Conservation (phyloP, 2,888 invertebrate species). For the Limnephilus auricula region DNA sequence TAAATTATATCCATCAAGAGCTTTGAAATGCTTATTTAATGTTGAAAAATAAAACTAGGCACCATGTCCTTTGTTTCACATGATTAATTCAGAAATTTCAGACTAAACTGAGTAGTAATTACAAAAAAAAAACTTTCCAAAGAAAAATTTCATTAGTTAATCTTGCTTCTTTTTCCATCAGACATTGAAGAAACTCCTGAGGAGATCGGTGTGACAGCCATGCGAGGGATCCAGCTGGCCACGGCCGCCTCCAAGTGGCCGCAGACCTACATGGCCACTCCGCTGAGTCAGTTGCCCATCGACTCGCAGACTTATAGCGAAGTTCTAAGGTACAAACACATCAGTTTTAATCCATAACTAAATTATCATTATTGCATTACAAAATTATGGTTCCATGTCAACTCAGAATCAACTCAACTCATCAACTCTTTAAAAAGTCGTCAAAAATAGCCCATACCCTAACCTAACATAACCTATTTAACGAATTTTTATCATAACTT, state of each 20-base stretch:
- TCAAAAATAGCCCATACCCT: no score
- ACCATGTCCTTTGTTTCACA: background rate
- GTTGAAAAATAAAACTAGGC: background rate
- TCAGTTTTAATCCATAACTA: background rate
- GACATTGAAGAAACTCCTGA: conserved; percentile 71
- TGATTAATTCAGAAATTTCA: background rate
- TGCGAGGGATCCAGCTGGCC: conserved; percentile 81
- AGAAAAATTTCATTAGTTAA: background rate
- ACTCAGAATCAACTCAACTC: no score
- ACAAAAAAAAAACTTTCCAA: background rate
- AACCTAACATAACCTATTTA: no score
- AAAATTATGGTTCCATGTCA: no score
- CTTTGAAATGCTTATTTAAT: background rate
- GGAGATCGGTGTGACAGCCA: conserved; percentile 75
- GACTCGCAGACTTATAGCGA: conserved; percentile 95
- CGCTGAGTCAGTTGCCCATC: conserved; percentile 86
- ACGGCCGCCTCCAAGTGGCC: conserved; percentile 85
- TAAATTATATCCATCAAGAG: background rate
- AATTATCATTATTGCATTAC: background rate
- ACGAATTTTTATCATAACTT: no score
- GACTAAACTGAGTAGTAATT: background rate
- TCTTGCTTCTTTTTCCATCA: conserved; percentile 14
- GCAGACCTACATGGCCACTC: conserved; percentile 85
- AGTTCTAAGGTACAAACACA: conserved; percentile 82
- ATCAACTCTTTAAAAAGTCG: no score